Evolutionary conservation across 2,113 vertebrate species (phyloP).

Genomic region (Charadrius vociferus): DNA sequence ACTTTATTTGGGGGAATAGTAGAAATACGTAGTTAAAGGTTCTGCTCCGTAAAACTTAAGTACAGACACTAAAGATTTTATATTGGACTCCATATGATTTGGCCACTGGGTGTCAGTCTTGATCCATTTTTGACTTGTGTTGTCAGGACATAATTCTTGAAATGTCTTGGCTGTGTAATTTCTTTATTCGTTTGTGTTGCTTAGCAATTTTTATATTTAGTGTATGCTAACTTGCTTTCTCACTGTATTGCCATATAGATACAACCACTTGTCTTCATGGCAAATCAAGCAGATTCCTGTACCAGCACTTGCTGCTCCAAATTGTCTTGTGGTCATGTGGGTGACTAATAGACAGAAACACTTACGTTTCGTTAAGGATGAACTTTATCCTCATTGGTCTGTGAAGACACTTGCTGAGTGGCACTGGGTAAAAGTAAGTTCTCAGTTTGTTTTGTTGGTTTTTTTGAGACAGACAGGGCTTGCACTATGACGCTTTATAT

Average conservation of each 20-base stretch:
- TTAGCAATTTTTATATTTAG: neutral
- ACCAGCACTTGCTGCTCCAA: conserved; percentile 77
- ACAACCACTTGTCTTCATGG: conserved; percentile 81
- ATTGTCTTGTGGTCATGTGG: conserved; percentile 90
- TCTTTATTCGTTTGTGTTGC: neutral
- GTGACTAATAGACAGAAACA: conserved; percentile 94
- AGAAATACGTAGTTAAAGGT: neutral
- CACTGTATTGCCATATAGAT: conserved; percentile 71
- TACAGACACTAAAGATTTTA: neutral
- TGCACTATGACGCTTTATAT: neutral
- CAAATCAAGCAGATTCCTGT: conserved; percentile 89
- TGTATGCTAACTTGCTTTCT: neutral
- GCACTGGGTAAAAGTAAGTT: conserved; percentile 95
- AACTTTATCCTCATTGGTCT: conserved; percentile 92
- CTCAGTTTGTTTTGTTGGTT: neutral
- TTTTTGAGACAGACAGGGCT: neutral
- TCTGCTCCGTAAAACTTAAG: neutral
- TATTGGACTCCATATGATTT: neutral
- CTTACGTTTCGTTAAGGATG: conserved; percentile 85
- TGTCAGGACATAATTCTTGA: neutral
- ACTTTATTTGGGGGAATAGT: neutral
- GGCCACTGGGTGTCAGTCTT: conserved; percentile 76
- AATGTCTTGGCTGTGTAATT: neutral
- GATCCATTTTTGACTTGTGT: neutral
- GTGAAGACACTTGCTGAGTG: conserved; percentile 85